A percentile compares a stretch with the other conserved stretches of the same genome.
Evolutionary conservation across 1,140 invertebrate species (phyloP).

Genomic region (Cardiocondyla obscurior): DNA sequence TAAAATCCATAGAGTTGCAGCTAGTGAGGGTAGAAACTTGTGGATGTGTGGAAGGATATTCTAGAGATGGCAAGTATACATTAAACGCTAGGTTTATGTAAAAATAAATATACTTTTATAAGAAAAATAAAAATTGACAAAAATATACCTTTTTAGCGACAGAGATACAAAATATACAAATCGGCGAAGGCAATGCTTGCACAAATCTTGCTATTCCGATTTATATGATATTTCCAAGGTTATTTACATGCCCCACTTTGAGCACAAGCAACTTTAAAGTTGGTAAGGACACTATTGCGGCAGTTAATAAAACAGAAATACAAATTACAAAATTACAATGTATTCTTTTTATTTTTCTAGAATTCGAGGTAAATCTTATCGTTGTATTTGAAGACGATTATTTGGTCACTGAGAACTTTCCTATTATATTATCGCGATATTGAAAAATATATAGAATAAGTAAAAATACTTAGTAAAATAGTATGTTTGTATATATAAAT

Average conservation of each 20-base stretch:
- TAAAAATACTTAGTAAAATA: constrained; percentile 56
- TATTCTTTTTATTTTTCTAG: constrained; percentile 85
- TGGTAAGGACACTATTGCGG: constrained; percentile 86
- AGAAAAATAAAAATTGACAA: not conserved
- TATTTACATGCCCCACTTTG: constrained; percentile 97
- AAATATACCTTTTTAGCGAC: constrained; percentile 88
- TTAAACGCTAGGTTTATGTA: not conserved
- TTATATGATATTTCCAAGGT: constrained; percentile 96
- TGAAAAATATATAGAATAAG: constrained; percentile 70
- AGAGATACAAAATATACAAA: constrained; percentile 99
- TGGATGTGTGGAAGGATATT: constrained; percentile 97
- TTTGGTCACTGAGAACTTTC: constrained; percentile 98
- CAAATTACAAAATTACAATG: not conserved
- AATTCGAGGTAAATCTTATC: constrained; percentile 98
- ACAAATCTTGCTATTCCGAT: constrained; percentile 94
- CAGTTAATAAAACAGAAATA: not conserved
- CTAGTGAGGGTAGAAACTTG: constrained; percentile 97
- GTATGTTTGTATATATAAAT: constrained; percentile 36
- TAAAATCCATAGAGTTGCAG: constrained; percentile 97
- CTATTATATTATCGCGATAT: constrained; percentile 89
- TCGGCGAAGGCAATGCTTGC: constrained; percentile 95
- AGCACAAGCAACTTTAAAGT: constrained; percentile 97
- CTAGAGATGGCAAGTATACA: constrained; percentile 91
- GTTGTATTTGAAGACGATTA: constrained; percentile 97
- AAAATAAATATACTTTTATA: not conserved